Evolutionary conservation across 92 coral and sea anemone species (phyloP).

Genomic region (Parazoanthus swiftii): DNA sequence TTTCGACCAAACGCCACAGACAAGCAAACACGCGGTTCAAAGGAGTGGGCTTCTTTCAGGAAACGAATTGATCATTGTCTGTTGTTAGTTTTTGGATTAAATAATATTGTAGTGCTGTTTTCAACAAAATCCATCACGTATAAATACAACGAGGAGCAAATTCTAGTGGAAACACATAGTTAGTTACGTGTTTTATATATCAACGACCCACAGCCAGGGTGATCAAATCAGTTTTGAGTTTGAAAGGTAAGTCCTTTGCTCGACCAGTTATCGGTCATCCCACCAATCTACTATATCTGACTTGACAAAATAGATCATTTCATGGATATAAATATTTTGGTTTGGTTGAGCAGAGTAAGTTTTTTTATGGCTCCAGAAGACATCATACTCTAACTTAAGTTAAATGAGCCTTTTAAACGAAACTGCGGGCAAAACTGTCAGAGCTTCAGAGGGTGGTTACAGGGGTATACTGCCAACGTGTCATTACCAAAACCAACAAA

Average conservation of each 20-base stretch:
- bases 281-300: neutral
- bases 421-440: neutral
- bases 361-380: neutral
- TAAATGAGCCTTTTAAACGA: neutral
- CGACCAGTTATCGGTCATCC: neutral
- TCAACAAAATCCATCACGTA: neutral
- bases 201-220: neutral
- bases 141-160: slow-evolving; percentile 19
- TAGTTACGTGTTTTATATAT: neutral
- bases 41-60: slow-evolving; percentile 32
- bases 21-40: slow-evolving; percentile 32
- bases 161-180: neutral
- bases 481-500: slow-evolving; percentile 8
- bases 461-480: neutral
- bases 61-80: slow-evolving; percentile 4
- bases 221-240: neutral
- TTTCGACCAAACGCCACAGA: neutral
- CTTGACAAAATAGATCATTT: neutral
- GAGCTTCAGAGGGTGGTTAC: neutral
- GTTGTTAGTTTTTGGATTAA: slow-evolving; percentile 29
- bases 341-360: neutral
- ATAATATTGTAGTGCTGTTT: slow-evolving; percentile 3
- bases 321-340: neutral
- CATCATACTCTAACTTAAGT: neutral
- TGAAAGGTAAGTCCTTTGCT: slow-evolving; percentile 2